phyloP scores from a whole-genome alignment of 1,140 invertebrate species.

The Bombyx mandarina region DNA sequence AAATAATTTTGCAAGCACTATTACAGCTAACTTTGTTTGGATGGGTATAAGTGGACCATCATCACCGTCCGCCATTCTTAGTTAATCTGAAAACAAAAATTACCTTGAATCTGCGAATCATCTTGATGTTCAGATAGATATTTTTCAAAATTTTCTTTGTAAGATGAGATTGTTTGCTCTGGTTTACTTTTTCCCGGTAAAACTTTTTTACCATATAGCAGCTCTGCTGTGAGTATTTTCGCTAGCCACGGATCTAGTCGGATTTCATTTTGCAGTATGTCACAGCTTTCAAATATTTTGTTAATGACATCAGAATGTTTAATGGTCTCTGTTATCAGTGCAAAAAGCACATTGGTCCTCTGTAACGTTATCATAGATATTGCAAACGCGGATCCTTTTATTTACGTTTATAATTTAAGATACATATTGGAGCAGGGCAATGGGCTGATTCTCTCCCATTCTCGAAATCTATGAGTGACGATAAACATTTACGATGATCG shows the following conservation, averaged over 20 bases:
- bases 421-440: too few relatives aligned
- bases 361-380: conserved; percentile 56
- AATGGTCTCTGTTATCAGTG: conserved; percentile 80
- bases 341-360: conserved; percentile 80
- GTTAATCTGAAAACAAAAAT: conserved; percentile 61
- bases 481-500: too few relatives aligned
- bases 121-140: conserved; percentile 35
- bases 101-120: conserved; percentile 58
- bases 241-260: conserved; percentile 80
- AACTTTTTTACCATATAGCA: conserved; percentile 84
- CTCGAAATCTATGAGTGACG: too few relatives aligned
- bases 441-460: too few relatives aligned
- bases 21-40: conserved; percentile 58
- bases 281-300: conserved; percentile 74
- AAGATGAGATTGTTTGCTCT: conserved; percentile 76
- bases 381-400: too few relatives aligned
- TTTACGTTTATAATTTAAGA: too few relatives aligned
- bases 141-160: conserved; percentile 71
- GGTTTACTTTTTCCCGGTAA: conserved; percentile 79
- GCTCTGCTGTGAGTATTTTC: conserved; percentile 83
- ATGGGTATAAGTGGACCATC: conserved; percentile 52
- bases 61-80: conserved; percentile 54
- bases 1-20: conserved; percentile 76
- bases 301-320: conserved; percentile 77
- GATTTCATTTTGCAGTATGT: conserved; percentile 77